Conservation (phyloP, 2,888 invertebrate species). For the Tachina fera region DNA sequence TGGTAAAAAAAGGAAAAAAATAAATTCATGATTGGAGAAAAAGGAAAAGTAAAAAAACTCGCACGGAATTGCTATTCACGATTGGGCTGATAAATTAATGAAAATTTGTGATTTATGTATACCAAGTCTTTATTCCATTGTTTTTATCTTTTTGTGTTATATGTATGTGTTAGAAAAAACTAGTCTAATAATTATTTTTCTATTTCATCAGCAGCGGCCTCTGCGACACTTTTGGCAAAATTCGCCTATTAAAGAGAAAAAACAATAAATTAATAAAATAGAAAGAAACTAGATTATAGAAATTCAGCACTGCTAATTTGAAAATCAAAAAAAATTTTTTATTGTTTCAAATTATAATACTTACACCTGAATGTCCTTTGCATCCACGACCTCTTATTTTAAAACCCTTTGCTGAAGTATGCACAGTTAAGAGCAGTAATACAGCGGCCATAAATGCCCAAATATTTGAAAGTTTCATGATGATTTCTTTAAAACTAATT, state of each 20-base stretch:
- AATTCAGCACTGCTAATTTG: neutral
- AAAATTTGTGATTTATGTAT: too few species aligned
- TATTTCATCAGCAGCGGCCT: conserved; percentile 7
- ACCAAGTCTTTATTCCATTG: too few species aligned
- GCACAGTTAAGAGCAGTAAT: neutral
- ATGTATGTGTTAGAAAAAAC: too few species aligned
- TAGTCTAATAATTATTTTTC: neutral
- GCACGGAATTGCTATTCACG: too few species aligned
- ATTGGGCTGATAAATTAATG: too few species aligned
- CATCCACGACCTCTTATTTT: neutral
- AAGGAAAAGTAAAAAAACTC: too few species aligned
- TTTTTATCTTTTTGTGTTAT: too few species aligned
- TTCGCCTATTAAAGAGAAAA: neutral
- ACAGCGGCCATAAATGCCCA: neutral
- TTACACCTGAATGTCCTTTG: neutral
- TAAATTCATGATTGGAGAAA: too few species aligned
- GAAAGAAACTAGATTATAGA: neutral
- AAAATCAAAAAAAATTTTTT: too few species aligned
- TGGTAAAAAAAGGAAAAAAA: too few species aligned
- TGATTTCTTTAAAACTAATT: neutral
- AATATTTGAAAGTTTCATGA: conserved; percentile 21
- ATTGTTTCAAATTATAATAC: neutral
- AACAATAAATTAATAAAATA: neutral
- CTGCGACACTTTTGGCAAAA: conserved; percentile 10
- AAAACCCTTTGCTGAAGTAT: conserved; percentile 13